Base-by-base conservation (phyloP, 2,888 invertebrate species). In the Mylabris sibirica region DNA sequence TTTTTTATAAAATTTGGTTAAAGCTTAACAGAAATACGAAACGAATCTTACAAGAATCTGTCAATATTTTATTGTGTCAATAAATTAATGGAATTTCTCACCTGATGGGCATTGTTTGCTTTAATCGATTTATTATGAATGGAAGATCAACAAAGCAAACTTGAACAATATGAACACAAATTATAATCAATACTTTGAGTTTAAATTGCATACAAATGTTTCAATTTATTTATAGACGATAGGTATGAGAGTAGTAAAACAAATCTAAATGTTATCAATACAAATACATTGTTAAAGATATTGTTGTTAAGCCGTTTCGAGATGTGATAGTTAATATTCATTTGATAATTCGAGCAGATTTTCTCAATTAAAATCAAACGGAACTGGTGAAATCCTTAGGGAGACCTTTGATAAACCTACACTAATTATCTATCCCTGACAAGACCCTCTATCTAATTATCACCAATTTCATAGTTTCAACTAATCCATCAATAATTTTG, bases 131-230 rank as follows among this genome's bases (percentile, higher is more conserved):
- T 76, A 38, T 70, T 77, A 76, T 75, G 77, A 79, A 79, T 78
- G 74, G 74, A 71, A 75, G 78, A 78, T 77, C 73, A 72, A 69
- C 75, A 75, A 72, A 74, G 74, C 76, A 74, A 70, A 72, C 71
- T 78, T 76, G 79, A 79, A 80, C 80, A 81, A 80, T 79, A 77
- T 75, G 73, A 74, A 74, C 70, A 77, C 69, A 79, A 79, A 79
- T 80, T 80, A 78, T 77, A 79, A 80, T 74, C 76, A 72, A 76
- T 78, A 78, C 76, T 77, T 8, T 30, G 8, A 30, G 30, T 30
- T 30, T 30, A 30, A 30, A 30, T 30, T 8, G 30, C 8, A 30
- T 30, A 30, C 30, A 1, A 30, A 30, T 6, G 38, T 12, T 38
- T 3, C 14, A 78, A 77, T 72, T 41, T 41, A 41, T n/a, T 14